A percentile compares a stretch with the other conserved stretches of the same genome.
These are phyloP conservation scores for Antennarius maculatus DNA, from an alignment of 2,797 vertebrate genomes.

Conservation along the genomic window DNA sequence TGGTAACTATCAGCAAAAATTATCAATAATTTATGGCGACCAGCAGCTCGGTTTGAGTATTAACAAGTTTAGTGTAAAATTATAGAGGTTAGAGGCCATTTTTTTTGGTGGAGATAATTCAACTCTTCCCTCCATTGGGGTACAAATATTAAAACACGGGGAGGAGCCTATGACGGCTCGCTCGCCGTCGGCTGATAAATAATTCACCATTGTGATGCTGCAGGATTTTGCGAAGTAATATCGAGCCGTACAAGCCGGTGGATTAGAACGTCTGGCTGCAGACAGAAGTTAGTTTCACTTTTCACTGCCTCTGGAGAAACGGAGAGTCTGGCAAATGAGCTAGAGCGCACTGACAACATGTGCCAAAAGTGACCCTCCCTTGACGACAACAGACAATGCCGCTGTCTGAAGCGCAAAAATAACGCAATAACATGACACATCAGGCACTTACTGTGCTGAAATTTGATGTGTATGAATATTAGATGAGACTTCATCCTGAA, in stretches of 20 bases:
- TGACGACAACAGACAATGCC: slow-evolving; percentile 38
- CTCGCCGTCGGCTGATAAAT: slow-evolving; percentile 44
- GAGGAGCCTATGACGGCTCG: slow-evolving; percentile 29
- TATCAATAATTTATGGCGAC: neutral
- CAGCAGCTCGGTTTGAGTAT: too few relatives aligned
- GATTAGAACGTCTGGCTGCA: slow-evolving; percentile 48
- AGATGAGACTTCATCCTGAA: slow-evolving; percentile 74
- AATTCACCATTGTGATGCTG: slow-evolving; percentile 54
- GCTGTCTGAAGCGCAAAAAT: slow-evolving; percentile 43
- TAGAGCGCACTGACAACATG: slow-evolving; percentile 24
- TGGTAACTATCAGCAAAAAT: neutral
- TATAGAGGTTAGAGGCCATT: too few relatives aligned
- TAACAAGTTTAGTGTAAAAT: too few relatives aligned
- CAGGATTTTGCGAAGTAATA: slow-evolving; percentile 50
- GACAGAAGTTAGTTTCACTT: slow-evolving; percentile 52
- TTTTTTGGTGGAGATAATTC: too few relatives aligned
- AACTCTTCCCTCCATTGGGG: neutral
- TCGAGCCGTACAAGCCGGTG: slow-evolving; percentile 30
- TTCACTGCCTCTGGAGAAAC: slow-evolving; percentile 57
- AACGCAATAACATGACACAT: slow-evolving; percentile 60
- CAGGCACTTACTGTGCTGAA: slow-evolving; percentile 48
- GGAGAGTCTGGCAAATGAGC: slow-evolving; percentile 43
- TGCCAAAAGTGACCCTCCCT: slow-evolving; percentile 48
- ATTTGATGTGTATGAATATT: slow-evolving; percentile 79
- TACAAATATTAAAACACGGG: slow-evolving; percentile 28